Base-by-base conservation (phyloP, 2,888 invertebrate species). In the Agrilus mali region DNA sequence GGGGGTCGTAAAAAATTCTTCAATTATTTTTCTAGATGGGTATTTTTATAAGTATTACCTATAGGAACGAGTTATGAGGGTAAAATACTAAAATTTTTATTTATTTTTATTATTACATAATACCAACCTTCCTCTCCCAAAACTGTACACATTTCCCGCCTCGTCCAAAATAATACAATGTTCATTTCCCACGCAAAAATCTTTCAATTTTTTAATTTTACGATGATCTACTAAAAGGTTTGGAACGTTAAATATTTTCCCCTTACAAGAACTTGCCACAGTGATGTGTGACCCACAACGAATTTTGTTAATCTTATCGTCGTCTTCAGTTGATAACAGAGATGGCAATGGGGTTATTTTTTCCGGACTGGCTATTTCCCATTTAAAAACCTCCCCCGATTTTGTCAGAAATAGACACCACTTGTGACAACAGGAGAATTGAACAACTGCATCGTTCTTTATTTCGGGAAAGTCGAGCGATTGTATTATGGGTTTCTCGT, bases 91-190 rank as follows among this genome's bases (percentile, higher is more conserved):
- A n/a, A n/a, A n/a, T n/a, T 36, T 8, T 43, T 34, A 8, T 20
- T 12, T 2, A 27, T 14, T 33, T 16, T 4, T 22, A 35, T 35
- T 40, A 39, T 40, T 14, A n/a, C n/a, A n/a, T 27, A 15, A 32
- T 47, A 62, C 61, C 57, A 69, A 90, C 90, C 86, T 81, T 56
- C 90, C 89, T 61, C 77, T 76, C 35, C 93, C 93, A 78, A 82
- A 86, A 4, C 81, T 77, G 55, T 80, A 88, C n/a, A 93, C 74
- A 55, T 74, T 72, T 1, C 90, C 89, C 55, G 68, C 66, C 40
- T 71, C 68, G 40, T 82, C 80, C 7, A 92, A 68, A 40, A 86
- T 54, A 10, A 92, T 57, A 33, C 74, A 78, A 64, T 93, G 92
- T 60, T 92, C 90, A 61, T 81, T 78, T 1, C 93, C 93, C 65